Conservation (phyloP, 2,113 vertebrate species). For the Tursiops truncatus region DNA sequence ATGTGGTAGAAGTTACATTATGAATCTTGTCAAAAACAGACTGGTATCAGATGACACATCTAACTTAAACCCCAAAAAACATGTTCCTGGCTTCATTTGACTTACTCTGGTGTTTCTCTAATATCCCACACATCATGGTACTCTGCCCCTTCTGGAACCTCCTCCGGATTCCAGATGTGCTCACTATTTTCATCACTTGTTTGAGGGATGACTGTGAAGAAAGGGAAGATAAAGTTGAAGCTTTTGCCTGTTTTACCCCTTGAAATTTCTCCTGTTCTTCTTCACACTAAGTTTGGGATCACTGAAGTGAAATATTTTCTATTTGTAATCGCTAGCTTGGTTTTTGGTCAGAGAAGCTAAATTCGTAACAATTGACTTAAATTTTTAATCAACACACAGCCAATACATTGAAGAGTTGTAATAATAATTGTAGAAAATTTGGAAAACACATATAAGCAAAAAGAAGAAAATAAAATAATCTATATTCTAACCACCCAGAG, state of each 20-base stretch:
- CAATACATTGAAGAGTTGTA: not conserved
- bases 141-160: conserved; percentile 89
- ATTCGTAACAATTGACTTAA: conserved; percentile 3
- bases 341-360: conserved; percentile 40
- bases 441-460: not conserved
- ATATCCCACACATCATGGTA: conserved; percentile 89
- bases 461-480: conserved; percentile 40
- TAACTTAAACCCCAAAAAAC: conserved; percentile 39
- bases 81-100: conserved; percentile 53
- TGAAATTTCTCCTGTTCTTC: conserved; percentile 38
- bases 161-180: conserved; percentile 91
- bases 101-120: conserved; percentile 94
- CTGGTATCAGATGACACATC: conserved; percentile 15
- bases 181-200: conserved; percentile 80
- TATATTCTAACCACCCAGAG: not conserved
- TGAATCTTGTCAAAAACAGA: conserved; percentile 60
- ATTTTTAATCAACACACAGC: not conserved
- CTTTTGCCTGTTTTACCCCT: not conserved
- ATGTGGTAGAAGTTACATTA: conserved; percentile 29
- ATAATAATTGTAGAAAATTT: conserved; percentile 2
- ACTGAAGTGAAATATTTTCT: conserved; percentile 1
- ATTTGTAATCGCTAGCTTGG: conserved; percentile 18
- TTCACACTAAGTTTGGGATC: conserved; percentile 26
- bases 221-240: conserved; percentile 40
- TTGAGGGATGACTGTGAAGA: conserved; percentile 67